Evolutionary conservation across 2,888 invertebrate species (phyloP), one percentile per base, ranked within the genome.

Genomic region (Epinotia nisella): DNA sequence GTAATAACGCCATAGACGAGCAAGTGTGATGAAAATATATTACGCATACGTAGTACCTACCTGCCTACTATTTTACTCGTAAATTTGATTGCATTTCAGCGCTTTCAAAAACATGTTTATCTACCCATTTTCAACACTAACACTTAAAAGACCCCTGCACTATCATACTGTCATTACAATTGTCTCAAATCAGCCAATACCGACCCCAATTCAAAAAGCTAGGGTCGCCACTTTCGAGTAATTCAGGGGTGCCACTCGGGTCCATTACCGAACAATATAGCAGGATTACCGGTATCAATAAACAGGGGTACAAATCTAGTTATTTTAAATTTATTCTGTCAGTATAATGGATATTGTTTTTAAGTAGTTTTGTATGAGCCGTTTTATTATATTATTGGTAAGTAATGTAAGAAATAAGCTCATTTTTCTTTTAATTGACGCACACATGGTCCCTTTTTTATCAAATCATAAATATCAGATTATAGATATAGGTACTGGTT

Each of bases 181-280:
- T 72, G 67, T 72, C 49, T 62, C 67, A 56, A 67, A 61, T 71
- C 71, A 71, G 41, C 60, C 71, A 29, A 55, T 62, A 64, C 58
- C 53, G 35, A 55, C 53, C 70, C 64, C 64, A 21, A 24, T 24
- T 70, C 39, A 58, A 56, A 45, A 58, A 35, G 35, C 64, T 62
- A 61, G 71, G 67, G 71, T 49, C 55, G 45, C 29, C 70, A 58
- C 51, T 71, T 24, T 15, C 55, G 39, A 58, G 29, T 45, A 3
- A 58, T 68, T n/a, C 61, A 67, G 51, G 70, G 60, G 62, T 61
- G 69, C 74, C 29, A 76, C 62, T 45, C 41, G 77, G 77, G 80
- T 84, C 81, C 85, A 88, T 87, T 85, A 87, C 81, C 79, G 82
- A 73, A 85, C 87, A 87, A 87, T 87, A 83, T 83, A 80, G 77